These are phyloP conservation scores for Entomobrya proxima DNA, from an alignment of 2,888 invertebrate genomes.

Conservation along the genomic window DNA sequence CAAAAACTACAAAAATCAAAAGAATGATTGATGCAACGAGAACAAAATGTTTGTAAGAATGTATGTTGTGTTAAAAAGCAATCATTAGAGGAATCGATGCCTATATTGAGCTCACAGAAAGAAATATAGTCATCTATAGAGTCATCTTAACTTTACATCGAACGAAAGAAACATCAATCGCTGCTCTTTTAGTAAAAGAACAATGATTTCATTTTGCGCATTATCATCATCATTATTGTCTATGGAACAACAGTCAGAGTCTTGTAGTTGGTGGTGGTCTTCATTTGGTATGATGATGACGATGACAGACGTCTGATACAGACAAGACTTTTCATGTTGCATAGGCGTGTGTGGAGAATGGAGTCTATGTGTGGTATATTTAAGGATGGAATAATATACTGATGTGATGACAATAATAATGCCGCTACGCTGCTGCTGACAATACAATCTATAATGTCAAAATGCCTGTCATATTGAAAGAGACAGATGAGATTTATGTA, in stretches of 20 bases:
- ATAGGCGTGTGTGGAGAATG: neutral
- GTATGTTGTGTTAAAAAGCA: neutral
- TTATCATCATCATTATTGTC: conserved; percentile 34
- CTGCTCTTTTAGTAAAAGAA: neutral
- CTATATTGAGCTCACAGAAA: conserved; percentile 5
- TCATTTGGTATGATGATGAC: conserved; percentile 41
- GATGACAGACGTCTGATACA: conserved; percentile 23
- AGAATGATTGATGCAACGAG: neutral
- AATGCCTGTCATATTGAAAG: conserved; percentile 56
- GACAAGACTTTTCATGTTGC: conserved; percentile 1
- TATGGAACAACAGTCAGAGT: conserved; percentile 9
- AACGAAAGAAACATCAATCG: conserved; percentile 12
- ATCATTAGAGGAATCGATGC: neutral
- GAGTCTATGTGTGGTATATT: neutral
- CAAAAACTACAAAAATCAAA: neutral
- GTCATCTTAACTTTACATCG: conserved; percentile 40
- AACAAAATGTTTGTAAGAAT: neutral
- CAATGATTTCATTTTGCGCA: conserved; percentile 45
- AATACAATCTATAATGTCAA: conserved; percentile 66
- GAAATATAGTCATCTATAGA: conserved; percentile 32
- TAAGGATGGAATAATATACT: conserved; percentile 14
- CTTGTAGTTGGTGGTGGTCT: conserved; percentile 32
- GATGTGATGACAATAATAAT: conserved; percentile 39
- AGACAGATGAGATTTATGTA: conserved; percentile 61
- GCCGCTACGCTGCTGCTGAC: conserved; percentile 44